Evolutionary conservation across 2,113 vertebrate genomes (phyloP).

Genomic region (Xenus cinereus): DNA sequence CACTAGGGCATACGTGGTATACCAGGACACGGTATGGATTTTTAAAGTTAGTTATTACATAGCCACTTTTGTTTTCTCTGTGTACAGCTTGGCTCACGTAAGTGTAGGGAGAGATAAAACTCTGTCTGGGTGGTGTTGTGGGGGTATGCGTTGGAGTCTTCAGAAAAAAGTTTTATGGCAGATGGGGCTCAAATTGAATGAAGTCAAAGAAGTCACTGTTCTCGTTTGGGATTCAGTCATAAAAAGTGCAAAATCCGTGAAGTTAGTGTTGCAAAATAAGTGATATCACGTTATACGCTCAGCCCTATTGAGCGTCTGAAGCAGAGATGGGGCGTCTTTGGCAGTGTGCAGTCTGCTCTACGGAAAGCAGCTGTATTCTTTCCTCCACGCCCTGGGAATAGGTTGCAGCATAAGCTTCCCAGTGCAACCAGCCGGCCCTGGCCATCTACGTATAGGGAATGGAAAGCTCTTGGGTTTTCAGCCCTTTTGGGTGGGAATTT

Average conservation of each 20-base stretch:
- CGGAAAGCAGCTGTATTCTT: conserved; percentile 52
- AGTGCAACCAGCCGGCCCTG: background rate
- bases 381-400: conserved; percentile 44
- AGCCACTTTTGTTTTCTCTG: background rate
- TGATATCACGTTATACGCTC: conserved; percentile 9
- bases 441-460: background rate
- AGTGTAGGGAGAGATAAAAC: background rate
- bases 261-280: conserved; percentile 27
- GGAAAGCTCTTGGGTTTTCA: background rate
- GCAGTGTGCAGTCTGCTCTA: background rate
- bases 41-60: background rate
- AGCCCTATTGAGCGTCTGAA: background rate
- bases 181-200: background rate
- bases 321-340: conserved; percentile 13
- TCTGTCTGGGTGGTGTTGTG: background rate
- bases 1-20: background rate
- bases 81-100: background rate
- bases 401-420: conserved; percentile 1
- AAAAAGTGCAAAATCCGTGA: background rate
- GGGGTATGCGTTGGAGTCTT: background rate
- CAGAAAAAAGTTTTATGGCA: background rate
- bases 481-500: conserved; percentile 14
- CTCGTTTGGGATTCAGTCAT: background rate
- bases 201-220: background rate
- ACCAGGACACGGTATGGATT: background rate